Percentiles rank a stretch among this genome's conserved stretches.
phyloP scores from a whole-genome alignment of 2,113 vertebrate genomes.

The Toxotes chatareus region DNA sequence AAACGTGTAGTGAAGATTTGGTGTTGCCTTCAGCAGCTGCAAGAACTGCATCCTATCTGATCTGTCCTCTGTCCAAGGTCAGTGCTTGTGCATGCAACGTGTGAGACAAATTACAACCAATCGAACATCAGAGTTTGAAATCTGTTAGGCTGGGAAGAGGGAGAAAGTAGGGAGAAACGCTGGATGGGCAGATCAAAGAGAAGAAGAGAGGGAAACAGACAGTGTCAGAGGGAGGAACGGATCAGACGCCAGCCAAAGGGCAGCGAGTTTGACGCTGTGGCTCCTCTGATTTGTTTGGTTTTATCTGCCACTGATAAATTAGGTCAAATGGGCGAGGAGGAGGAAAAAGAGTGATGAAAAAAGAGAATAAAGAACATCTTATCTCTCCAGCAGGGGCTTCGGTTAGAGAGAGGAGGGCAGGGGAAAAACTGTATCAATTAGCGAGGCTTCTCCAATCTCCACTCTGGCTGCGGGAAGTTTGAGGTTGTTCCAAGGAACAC shows the following conservation, averaged over 20 bases:
- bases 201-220: constrained; percentile 15
- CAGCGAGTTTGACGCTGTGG: constrained; percentile 21
- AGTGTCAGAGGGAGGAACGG: constrained; percentile 15
- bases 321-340: constrained; percentile 64
- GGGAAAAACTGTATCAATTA: constrained; percentile 58
- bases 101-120: constrained; percentile 1
- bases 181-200: constrained; percentile 52
- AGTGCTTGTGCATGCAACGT: not conserved
- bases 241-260: constrained; percentile 53
- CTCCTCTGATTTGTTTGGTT: constrained; percentile 63
- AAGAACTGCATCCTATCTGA: not conserved
- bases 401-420: constrained; percentile 25
- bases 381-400: constrained; percentile 40
- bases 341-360: constrained; percentile 47
- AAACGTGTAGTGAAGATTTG: not conserved
- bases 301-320: constrained; percentile 74
- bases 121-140: constrained; percentile 20
- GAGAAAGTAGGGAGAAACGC: not conserved
- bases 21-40: not conserved
- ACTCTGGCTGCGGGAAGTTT: constrained; percentile 31
- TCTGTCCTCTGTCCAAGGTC: constrained; percentile 7
- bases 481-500: constrained; percentile 58
- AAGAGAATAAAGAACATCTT: constrained; percentile 52
- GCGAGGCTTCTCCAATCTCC: constrained; percentile 37
- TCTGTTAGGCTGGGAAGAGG: constrained; percentile 11